Percentiles rank a stretch among this genome's conserved stretches.
phyloP scores from a whole-genome alignment of 2,113 vertebrate genomes.

The Bostrychus sinensis region DNA sequence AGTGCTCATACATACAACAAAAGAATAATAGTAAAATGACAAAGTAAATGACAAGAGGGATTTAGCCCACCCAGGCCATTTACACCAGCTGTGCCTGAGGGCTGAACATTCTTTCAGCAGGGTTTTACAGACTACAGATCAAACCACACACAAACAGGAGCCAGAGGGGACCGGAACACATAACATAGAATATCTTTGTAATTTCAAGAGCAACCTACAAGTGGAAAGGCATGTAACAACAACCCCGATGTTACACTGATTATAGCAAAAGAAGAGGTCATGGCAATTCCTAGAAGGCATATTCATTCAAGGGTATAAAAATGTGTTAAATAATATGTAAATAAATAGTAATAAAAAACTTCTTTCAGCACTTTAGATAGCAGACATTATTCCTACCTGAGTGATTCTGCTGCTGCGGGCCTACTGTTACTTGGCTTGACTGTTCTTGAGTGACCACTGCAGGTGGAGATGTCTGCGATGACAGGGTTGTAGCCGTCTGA shows the following conservation, averaged over 20 bases:
- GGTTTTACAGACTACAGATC: slow-evolving; percentile 5
- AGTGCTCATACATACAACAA: no score
- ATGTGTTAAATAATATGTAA: not conserved
- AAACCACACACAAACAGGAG: slow-evolving; percentile 28
- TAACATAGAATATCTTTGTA: slow-evolving; percentile 2
- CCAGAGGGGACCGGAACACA: not conserved
- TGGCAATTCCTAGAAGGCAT: not conserved
- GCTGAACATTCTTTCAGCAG: slow-evolving; percentile 20
- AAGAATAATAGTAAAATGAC: no score
- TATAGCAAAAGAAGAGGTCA: not conserved
- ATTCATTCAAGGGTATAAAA: not conserved
- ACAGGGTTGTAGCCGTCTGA: slow-evolving; percentile 49
- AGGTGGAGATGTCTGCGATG: slow-evolving; percentile 56
- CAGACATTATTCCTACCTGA: slow-evolving; percentile 84
- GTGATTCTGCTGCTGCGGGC: slow-evolving; percentile 76
- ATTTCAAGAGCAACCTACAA: not conserved
- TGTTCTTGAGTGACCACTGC: slow-evolving; percentile 66
- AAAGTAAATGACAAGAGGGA: no score
- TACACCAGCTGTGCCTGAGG: not conserved
- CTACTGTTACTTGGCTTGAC: slow-evolving; percentile 77
- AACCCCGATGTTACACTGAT: not conserved
- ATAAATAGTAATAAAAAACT: no score
- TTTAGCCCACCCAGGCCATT: no score
- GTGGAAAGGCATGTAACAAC: not conserved
- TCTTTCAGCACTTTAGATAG: not conserved